A percentile compares a stretch with the other conserved stretches of the same genome.
Conservation (phyloP, 2,797 vertebrate species). For the Rhinoraja longicauda region DNA sequence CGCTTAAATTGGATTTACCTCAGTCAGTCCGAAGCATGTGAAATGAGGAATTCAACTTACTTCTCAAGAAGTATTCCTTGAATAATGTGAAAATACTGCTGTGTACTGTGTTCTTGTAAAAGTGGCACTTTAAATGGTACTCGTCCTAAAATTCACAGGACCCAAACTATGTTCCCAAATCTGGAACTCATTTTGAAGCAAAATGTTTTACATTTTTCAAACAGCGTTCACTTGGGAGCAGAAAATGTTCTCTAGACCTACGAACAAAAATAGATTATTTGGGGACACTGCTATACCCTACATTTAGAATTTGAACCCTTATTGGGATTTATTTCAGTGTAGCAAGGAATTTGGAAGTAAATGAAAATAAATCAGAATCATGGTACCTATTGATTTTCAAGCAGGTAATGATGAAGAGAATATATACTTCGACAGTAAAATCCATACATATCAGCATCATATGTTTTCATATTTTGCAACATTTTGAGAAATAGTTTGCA, state of each 20-base stretch:
- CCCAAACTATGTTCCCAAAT: not conserved
- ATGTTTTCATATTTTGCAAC: not conserved
- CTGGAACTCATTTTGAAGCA: conserved; percentile 34
- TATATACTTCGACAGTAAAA: not conserved
- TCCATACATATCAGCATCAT: not conserved
- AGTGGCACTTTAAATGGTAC: not conserved
- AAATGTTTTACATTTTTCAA: conserved; percentile 30
- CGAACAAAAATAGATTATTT: conserved; percentile 31
- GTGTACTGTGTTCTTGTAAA: not conserved
- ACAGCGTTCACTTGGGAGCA: not conserved
- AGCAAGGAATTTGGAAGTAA: not conserved
- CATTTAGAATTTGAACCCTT: conserved; percentile 1
- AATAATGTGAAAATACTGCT: not conserved
- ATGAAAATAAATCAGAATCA: conserved; percentile 7
- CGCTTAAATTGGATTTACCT: not conserved
- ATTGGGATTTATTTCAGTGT: not conserved
- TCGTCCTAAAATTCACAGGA: not conserved
- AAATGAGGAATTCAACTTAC: not conserved
- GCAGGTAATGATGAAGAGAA: not conserved
- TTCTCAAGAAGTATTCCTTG: not conserved
- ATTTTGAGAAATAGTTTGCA: not conserved
- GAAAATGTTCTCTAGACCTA: conserved; percentile 25
- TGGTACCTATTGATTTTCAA: not conserved
- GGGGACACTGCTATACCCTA: not conserved
- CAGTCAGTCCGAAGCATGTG: too few species aligned